Base-by-base conservation (phyloP, 2,113 vertebrate species). In the Atherinomorus stipes region DNA sequence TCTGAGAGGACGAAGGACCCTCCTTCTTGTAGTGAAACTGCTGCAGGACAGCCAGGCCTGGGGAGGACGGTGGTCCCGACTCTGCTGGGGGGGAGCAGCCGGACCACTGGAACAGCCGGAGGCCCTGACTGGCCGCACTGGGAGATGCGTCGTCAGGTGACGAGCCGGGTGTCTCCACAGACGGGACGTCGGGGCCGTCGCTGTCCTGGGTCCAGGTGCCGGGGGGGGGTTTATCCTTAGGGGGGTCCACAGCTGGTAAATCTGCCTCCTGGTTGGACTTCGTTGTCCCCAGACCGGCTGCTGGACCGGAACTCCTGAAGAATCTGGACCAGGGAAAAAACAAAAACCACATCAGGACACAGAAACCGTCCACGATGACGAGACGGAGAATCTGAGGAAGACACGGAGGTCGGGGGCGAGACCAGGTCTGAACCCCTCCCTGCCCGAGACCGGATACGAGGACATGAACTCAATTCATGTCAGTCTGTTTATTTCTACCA, bases 31-130 rank as follows among this genome's bases (percentile, higher is more conserved):
- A 93, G 4, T 85, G 88, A 84, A 95, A 95, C 64, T 84, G 91
- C 58, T 93, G 94, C 75, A 96, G 76, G n/a, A 63, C 26, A 0
- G 65, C 28, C 11, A 93, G 44, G 1, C 79, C 76, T 1, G 40
- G 61, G 34, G 76, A 61, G 28, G 65, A 31, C 80, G 70, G 6
- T 65, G 52, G 88, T 45, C 7, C 75, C 0, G 68, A 59, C 54
- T 1, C 62, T 18, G 51, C 11, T 0, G 37, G n/a, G 15, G 64
- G 1, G 18, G 76, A 59, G 60, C 54, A 8, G 62, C 81, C 86
- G 21, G 95, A 91, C 95, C 94, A 94, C 51, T 40, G 89, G 26
- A 96, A 97, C 2, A 69, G 87, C 84, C 85, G 88, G 69, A 45
- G 91, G 70, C 34, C 28, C 85, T 69, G 92, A 70, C 87, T 88